A percentile compares a stretch with the other conserved stretches of the same genome.
These are phyloP conservation scores for Rhinophrynus dorsalis DNA, from an alignment of 2,797 vertebrate genomes.

Conservation along the genomic window DNA sequence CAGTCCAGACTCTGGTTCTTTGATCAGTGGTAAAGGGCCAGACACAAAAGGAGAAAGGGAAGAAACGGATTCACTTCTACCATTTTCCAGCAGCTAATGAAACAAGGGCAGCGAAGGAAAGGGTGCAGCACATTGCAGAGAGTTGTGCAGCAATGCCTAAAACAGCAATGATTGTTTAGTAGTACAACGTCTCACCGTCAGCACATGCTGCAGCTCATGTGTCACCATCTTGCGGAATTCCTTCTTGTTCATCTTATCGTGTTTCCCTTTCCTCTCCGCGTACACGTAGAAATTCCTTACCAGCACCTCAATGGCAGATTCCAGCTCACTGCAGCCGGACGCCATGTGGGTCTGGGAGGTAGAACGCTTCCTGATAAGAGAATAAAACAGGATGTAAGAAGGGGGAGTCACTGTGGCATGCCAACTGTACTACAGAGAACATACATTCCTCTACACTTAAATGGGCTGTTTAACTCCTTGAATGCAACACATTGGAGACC, in stretches of 20 bases:
- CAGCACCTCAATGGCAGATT: slow-evolving; percentile 65
- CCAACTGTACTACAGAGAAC: no score
- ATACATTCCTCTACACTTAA: no score
- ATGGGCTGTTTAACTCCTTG: no score
- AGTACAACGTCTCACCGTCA: slow-evolving; percentile 62
- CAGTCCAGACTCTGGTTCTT: no score
- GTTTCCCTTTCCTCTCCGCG: slow-evolving; percentile 61
- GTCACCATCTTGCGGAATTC: slow-evolving; percentile 71
- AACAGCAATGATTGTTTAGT: no score
- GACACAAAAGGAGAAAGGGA: no score
- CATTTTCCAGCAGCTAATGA: no score
- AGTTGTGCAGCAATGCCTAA: no score
- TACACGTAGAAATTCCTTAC: slow-evolving; percentile 71
- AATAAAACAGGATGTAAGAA: not conserved
- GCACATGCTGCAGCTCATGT: slow-evolving; percentile 68
- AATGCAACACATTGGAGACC: no score
- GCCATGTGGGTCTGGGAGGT: slow-evolving; percentile 47
- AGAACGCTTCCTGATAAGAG: not conserved
- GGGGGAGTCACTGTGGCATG: not conserved
- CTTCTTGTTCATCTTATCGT: slow-evolving; percentile 69
- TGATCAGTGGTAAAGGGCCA: no score
- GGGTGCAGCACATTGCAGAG: not conserved
- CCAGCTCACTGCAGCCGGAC: slow-evolving; percentile 58
- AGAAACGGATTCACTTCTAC: no score
- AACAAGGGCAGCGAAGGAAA: not conserved